These are phyloP conservation scores for Turritopsis dohrnii DNA, from an alignment of 30 jellyfish, hydroid and myxozoan genomes.

Conservation along the genomic window DNA sequence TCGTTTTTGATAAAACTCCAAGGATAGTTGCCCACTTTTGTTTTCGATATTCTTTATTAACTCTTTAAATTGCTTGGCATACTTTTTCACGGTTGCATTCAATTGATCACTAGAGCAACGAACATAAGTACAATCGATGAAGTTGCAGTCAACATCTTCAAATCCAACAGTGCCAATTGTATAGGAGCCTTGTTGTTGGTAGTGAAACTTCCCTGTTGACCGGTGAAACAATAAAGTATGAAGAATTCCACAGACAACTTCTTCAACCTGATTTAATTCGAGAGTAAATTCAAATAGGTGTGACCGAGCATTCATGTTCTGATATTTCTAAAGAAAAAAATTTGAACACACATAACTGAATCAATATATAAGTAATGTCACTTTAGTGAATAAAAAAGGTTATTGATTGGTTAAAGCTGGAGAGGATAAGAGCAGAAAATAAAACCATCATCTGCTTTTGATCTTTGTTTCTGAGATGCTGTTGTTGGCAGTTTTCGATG, in stretches of 20 bases:
- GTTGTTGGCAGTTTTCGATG: too few species aligned
- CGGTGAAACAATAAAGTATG: constrained; percentile 85
- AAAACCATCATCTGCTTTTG: too few species aligned
- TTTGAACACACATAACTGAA: too few species aligned
- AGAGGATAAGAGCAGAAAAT: too few species aligned
- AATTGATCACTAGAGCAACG: constrained; percentile 74
- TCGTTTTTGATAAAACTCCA: constrained; percentile 84
- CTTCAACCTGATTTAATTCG: constrained; percentile 76
- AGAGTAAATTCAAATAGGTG: constrained; percentile 60
- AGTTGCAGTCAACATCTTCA: constrained; percentile 94
- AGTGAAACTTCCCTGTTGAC: constrained; percentile 93
- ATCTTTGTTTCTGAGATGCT: too few species aligned
- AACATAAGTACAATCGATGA: constrained; percentile 81
- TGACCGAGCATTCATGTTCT: constrained; percentile 76
- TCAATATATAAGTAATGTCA: too few species aligned
- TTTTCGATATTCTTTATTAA: constrained; percentile 54
- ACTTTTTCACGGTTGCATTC: constrained; percentile 35
- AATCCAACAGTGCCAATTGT: constrained; percentile 95
- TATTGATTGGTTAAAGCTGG: too few species aligned
- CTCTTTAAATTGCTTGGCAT: constrained; percentile 72
- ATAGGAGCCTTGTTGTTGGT: constrained; percentile 75
- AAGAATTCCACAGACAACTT: constrained; percentile 72
- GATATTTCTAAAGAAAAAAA: neutral
- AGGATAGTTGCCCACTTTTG: constrained; percentile 90
- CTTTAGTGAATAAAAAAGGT: too few species aligned